These are phyloP conservation scores for Mirza zaza DNA, from an alignment of 2,113 vertebrate species.

Conservation along the genomic window DNA sequence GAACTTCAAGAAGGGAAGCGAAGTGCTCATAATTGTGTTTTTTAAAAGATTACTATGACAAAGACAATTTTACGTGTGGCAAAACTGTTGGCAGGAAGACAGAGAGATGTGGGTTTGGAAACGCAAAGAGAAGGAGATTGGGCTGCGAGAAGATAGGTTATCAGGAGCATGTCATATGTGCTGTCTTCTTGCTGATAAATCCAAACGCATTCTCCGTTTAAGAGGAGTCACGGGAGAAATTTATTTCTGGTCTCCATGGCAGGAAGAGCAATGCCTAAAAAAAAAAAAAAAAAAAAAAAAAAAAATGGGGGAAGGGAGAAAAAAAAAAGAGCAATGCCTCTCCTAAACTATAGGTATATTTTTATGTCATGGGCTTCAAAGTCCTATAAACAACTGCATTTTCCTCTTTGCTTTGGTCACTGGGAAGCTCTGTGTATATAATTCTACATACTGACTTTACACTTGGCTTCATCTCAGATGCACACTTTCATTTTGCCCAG, in stretches of 20 bases:
- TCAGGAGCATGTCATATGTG: fast-evolving
- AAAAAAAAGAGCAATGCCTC: not conserved
- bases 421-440: not conserved
- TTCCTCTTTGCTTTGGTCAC: conserved; percentile 13
- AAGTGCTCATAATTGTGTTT: not conserved
- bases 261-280: not conserved
- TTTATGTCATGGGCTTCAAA: not conserved
- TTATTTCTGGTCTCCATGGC: not conserved
- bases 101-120: not conserved
- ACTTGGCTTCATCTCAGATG: not conserved
- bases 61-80: not conserved
- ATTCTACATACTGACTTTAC: not conserved
- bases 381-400: not conserved
- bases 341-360: not conserved
- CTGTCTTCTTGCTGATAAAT: not conserved
- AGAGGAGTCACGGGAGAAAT: not conserved
- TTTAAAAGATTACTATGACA: not conserved
- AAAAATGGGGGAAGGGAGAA: no score
- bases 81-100: not conserved
- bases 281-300: no score
- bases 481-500: not conserved
- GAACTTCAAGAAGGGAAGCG: not conserved
- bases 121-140: not conserved
- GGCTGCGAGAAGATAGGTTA: not conserved
- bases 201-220: not conserved